Evolutionary conservation across 2,797 vertebrate species (phyloP).

Genomic region (Girardinus metallicus): DNA sequence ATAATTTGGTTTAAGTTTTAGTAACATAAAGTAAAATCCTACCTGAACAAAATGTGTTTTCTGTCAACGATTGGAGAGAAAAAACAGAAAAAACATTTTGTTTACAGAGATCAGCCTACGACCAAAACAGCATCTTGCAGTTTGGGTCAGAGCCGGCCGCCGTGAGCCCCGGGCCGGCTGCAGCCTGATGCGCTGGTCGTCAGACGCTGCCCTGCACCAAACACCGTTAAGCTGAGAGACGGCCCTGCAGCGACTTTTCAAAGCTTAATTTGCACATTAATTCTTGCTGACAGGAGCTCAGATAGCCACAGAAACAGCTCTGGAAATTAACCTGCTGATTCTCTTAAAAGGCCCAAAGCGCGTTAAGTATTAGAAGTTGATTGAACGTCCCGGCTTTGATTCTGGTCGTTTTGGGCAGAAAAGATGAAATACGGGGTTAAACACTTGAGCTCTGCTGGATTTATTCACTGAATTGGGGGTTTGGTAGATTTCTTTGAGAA

Average conservation of each 20-base stretch:
- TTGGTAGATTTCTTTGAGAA: not conserved
- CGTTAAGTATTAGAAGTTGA: constrained; percentile 40
- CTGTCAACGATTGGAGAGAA: too few species aligned
- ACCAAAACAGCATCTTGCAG: not conserved
- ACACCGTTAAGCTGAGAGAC: constrained; percentile 34
- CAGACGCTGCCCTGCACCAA: constrained; percentile 12
- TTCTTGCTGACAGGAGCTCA: constrained; percentile 58
- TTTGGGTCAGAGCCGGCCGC: not conserved
- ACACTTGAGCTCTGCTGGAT: not conserved
- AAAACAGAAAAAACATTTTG: not conserved
- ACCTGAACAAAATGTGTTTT: too few species aligned
- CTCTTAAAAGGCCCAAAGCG: constrained; percentile 31
- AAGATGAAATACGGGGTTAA: not conserved
- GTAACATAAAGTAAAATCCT: too few species aligned
- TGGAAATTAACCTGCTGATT: constrained; percentile 52
- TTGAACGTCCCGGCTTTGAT: constrained; percentile 23
- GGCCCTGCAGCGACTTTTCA: constrained; percentile 45
- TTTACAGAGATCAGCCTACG: not conserved
- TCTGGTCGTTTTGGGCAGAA: constrained; percentile 21
- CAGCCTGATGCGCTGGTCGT: too few species aligned
- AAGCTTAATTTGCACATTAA: constrained; percentile 58
- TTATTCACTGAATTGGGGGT: rapidly evolving
- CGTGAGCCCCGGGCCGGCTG: too few species aligned
- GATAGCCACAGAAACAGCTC: constrained; percentile 47
- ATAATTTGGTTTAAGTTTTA: not conserved